Evolutionary conservation across 2,113 vertebrate species (phyloP).

Genomic region (Charina bottae): DNA sequence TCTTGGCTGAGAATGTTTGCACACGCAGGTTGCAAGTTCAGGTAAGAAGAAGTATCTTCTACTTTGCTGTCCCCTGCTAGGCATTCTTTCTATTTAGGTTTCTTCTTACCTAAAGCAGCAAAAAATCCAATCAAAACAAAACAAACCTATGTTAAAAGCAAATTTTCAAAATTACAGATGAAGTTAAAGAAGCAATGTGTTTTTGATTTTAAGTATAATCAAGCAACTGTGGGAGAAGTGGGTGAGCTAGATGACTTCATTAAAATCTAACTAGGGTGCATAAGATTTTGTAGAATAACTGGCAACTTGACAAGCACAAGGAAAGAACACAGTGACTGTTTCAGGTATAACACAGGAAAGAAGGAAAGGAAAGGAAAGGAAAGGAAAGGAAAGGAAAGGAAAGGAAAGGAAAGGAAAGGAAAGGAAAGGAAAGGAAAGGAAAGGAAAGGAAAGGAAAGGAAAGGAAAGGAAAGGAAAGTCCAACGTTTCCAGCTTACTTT

Average conservation of each 20-base stretch:
- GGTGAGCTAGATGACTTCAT: not conserved
- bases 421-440: no score
- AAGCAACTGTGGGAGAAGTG: not conserved
- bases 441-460: no score
- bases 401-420: no score
- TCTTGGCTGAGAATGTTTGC: not conserved
- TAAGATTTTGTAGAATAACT: not conserved
- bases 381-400: not conserved
- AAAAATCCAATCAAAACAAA: constrained; percentile 44
- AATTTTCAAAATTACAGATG: not conserved
- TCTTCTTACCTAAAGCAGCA: not conserved
- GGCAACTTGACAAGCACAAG: not conserved
- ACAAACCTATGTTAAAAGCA: not conserved
- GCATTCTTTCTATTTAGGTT: not conserved
- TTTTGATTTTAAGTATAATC: not conserved
- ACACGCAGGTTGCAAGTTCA: not conserved
- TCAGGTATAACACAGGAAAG: not conserved
- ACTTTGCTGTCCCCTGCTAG: not conserved
- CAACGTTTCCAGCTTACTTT: constrained; percentile 75
- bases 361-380: not conserved
- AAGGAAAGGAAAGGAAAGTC: not conserved
- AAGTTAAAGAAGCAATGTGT: not conserved
- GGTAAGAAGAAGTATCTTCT: not conserved
- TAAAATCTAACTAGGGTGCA: not conserved
- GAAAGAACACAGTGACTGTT: not conserved